Percentiles rank a stretch among this genome's conserved stretches.
phyloP scores from a whole-genome alignment of 2,888 invertebrate species.

The Brenthis ino region DNA sequence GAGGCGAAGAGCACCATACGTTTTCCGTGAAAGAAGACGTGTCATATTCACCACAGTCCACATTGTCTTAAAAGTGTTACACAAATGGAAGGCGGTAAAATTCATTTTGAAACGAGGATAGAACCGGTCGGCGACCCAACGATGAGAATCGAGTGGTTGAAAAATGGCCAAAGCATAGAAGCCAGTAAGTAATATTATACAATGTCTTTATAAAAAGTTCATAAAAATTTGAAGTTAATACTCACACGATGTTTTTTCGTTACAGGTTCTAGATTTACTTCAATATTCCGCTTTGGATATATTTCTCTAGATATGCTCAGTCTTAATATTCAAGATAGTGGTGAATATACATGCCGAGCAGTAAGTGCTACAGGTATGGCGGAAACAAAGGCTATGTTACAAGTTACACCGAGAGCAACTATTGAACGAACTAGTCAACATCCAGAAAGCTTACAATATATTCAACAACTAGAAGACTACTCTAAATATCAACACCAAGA shows the following conservation, averaged over 20 bases:
- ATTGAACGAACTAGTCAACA: constrained; percentile 95
- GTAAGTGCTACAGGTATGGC: constrained; percentile 93
- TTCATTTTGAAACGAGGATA: constrained; percentile 98
- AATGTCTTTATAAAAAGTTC: constrained; percentile 8
- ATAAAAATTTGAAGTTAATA: not conserved
- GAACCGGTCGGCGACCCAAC: constrained; percentile 98
- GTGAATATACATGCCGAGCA: constrained; percentile 95
- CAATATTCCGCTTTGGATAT: constrained; percentile 98
- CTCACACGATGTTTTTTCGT: constrained; percentile 34
- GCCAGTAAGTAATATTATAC: constrained; percentile 86
- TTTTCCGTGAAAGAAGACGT: constrained; percentile 92
- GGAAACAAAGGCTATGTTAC: constrained; percentile 91
- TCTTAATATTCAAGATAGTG: constrained; percentile 92
- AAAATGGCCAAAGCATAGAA: constrained; percentile 94
- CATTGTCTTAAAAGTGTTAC: constrained; percentile 91
- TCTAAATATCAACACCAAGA: constrained; percentile 93
- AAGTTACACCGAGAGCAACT: constrained; percentile 90
- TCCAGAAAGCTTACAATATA: constrained; percentile 94
- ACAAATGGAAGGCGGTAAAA: constrained; percentile 94
- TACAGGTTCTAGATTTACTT: constrained; percentile 96
- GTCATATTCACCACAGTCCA: constrained; percentile 95
- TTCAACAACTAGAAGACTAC: constrained; percentile 94
- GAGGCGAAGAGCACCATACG: constrained; percentile 92
- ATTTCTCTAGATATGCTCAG: constrained; percentile 96
- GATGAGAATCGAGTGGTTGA: constrained; percentile 98